Evolutionary conservation across 37 sponge, comb jelly and placozoan species (phyloP).

Genomic region (Chondrilla cf. caribensis): DNA sequence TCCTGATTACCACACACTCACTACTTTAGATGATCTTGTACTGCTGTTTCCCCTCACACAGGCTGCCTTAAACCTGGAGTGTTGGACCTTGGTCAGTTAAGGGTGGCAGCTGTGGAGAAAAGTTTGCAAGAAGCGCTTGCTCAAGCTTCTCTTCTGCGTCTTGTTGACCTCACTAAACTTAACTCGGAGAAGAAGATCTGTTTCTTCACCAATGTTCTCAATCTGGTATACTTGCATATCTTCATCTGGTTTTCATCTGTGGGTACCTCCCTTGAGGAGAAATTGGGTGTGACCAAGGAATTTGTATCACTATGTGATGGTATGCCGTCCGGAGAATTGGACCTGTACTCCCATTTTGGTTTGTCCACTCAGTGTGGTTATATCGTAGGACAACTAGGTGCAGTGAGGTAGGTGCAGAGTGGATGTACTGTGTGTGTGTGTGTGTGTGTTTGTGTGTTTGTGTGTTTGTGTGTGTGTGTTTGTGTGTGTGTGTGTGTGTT

Average conservation of each 20-base stretch:
- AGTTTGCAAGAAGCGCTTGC: background rate
- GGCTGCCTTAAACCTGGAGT: too few relatives aligned
- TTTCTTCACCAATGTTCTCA: conserved; percentile 75
- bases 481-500: too few relatives aligned
- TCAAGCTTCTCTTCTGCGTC: background rate
- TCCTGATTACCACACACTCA: too few relatives aligned
- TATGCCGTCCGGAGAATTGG: background rate
- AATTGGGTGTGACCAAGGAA: background rate
- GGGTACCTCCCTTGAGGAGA: background rate
- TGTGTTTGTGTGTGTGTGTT: too few relatives aligned
- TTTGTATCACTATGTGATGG: background rate
- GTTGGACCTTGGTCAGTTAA: background rate
- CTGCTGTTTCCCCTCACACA: too few relatives aligned
- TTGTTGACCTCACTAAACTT: conserved; percentile 15
- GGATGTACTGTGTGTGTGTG: too few relatives aligned
- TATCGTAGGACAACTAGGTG: conserved; percentile 68
- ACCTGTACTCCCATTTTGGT: conserved; percentile 8
- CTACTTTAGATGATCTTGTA: too few relatives aligned
- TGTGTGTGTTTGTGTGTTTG: too few relatives aligned
- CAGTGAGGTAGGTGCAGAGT: conserved; percentile 44
- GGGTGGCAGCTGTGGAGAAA: background rate
- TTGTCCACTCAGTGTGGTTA: conserved; percentile 42
- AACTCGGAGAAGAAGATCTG: conserved; percentile 37
- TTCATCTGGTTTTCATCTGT: conserved; percentile 25
- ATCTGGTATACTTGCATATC: conserved; percentile 66